A percentile compares a stretch with the other conserved stretches of the same genome.
Conservation (phyloP, 53 echinoderm and acorn worm species). For the Pentamera pediparva region DNA sequence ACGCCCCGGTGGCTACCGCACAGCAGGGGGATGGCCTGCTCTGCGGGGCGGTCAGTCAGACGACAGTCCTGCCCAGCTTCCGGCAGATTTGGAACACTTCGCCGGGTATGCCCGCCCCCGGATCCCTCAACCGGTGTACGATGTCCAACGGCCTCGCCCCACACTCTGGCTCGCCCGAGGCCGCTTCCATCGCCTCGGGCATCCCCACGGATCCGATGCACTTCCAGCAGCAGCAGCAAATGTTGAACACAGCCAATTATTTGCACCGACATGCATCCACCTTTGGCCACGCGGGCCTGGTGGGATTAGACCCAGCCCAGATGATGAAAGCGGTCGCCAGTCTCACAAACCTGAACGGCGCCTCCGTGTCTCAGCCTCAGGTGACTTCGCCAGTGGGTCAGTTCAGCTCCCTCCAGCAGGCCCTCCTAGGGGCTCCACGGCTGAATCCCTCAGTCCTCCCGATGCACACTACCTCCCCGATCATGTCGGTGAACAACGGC, state of each 20-base stretch:
- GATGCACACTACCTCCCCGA: conserved; percentile 13
- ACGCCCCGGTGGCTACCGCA: conserved; percentile 11
- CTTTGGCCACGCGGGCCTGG: neutral
- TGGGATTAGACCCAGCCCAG: conserved; percentile 12
- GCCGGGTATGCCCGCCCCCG: conserved; percentile 40
- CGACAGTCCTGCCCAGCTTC: conserved; percentile 72
- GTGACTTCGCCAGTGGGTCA: conserved; percentile 25
- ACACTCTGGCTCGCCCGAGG: conserved; percentile 44
- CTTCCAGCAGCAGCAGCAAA: conserved; percentile 27
- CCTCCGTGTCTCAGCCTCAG: conserved; percentile 1
- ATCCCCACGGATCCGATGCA: conserved; percentile 40
- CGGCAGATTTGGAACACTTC: conserved; percentile 76
- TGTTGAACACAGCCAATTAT: neutral
- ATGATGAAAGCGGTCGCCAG: conserved; percentile 29
- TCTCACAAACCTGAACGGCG: conserved; percentile 8
- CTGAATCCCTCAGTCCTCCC: neutral
- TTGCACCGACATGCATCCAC: conserved; percentile 1
- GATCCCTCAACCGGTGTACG: conserved; percentile 24
- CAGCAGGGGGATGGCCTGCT: conserved; percentile 15
- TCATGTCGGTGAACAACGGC: conserved; percentile 30
- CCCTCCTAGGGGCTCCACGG: conserved; percentile 8
- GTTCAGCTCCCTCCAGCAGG: conserved; percentile 24
- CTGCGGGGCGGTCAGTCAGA: conserved; percentile 38
- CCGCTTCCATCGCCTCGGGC: conserved; percentile 40
- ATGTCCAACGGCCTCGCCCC: conserved; percentile 18